Evolutionary conservation across 2,113 vertebrate species (phyloP), one percentile per base, ranked within the genome.

Genomic region (Xyrauchen texanus): DNA sequence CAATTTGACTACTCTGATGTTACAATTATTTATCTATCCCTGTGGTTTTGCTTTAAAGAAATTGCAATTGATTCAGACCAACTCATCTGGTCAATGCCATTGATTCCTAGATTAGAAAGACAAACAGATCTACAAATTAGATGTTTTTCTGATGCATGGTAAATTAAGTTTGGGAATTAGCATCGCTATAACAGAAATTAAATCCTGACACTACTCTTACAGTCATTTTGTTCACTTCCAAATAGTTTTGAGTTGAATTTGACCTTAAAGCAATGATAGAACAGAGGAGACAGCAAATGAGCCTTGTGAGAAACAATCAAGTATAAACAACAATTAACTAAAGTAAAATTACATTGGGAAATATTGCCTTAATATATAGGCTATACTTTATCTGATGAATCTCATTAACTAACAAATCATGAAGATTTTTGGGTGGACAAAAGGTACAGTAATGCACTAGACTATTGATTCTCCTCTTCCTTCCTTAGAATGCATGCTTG

Each of bases 11-110:
- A 68, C 60, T 46, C 46, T 69, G 13, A 34, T 52, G 53, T 61
- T 76, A 16, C 76, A 83, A 75, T 77, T 75, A 58, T 67, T 78
- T 55, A 53, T 72, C 15, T 63, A 71, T 61, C 51, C 64, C 58
- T 46, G 68, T 55, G 8, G 58, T 68, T 61, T 81, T 76, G 52
- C 15, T 61, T 64, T 12, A 78, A 76, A 85, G 68, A 79, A 91
- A 94, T 92, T 90, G 88, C 79, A 8, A 93, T 93, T 58, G 89
- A 94, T 92, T 78, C 77, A 69, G 81, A 53, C 9, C 90, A 91
- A 83, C 83, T 87, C 67, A 68, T 86, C 83, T 61, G 44, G 86
- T 93, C 92, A 63, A 92, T 91, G 79, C 42, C 87, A 91, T 93
- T 9, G 88, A 93, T 86, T 79, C 68, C 80, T 85, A 76, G 88